A percentile compares a stretch with the other conserved stretches of the same genome.
Evolutionary conservation across 2,888 invertebrate species (phyloP).

Genomic region (Polydrusus pterygomalis): DNA sequence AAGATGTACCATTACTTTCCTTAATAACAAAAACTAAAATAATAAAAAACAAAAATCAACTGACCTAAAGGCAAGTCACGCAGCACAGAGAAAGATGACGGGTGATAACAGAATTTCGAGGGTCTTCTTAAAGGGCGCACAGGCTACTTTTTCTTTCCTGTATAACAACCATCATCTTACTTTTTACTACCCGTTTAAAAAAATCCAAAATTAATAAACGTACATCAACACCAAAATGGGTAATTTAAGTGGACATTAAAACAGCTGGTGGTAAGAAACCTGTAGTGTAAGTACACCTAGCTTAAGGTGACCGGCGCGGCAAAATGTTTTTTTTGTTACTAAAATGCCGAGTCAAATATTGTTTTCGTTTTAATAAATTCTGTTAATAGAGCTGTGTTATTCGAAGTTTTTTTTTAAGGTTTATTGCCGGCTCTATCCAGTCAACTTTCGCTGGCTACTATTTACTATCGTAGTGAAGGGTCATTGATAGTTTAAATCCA

Average conservation of each 20-base stretch:
- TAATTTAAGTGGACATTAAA: no score
- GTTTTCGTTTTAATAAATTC: no score
- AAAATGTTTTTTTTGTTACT: no score
- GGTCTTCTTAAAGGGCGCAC: conserved; percentile 85
- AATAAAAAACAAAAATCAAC: conserved; percentile 65
- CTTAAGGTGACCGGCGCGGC: background rate
- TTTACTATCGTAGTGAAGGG: no score
- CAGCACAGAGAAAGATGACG: conserved; percentile 86
- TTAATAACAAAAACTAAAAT: conserved; percentile 41
- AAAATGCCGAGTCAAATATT: no score
- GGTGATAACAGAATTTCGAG: conserved; percentile 84
- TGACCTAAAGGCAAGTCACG: conserved; percentile 73
- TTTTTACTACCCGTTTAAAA: conserved; percentile 60
- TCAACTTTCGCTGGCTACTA: no score
- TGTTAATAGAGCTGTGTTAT: no score
- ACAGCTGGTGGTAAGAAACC: no score
- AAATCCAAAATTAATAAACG: conserved; percentile 25
- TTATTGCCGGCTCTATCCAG: no score
- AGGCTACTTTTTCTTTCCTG: conserved; percentile 78
- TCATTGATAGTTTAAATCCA: no score
- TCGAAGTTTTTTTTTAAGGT: no score
- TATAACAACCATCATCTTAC: conserved; percentile 73
- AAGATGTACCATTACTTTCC: conserved; percentile 33
- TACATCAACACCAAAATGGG: conserved; percentile 1
- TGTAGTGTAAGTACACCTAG: no score